Conservation (phyloP, 2,113 vertebrate species). For the Limanda limanda region DNA sequence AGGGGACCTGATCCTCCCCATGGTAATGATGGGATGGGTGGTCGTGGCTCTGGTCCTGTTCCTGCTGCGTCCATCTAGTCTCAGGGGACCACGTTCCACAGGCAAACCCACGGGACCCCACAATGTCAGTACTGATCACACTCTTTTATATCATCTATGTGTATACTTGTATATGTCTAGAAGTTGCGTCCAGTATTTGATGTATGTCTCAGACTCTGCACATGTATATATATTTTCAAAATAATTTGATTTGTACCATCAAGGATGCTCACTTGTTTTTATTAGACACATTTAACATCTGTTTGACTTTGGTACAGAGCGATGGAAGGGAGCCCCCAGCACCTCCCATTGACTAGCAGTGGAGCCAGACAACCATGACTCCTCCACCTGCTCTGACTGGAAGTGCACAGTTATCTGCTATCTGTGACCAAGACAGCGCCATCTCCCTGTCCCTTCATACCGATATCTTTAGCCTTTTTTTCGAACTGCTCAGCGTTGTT, state of each 20-base stretch:
- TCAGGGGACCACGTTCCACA: conserved; percentile 84
- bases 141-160: neutral
- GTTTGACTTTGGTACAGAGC: conserved; percentile 54
- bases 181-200: neutral
- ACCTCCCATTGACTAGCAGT: conserved; percentile 91
- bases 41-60: conserved; percentile 91
- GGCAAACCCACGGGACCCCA: conserved; percentile 87
- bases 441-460: conserved; percentile 39
- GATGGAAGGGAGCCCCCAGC: conserved; percentile 90
- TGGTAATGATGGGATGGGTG: conserved; percentile 95
- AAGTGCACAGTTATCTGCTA: conserved; percentile 32
- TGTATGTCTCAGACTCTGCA: neutral
- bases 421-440: conserved; percentile 49
- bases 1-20: conserved; percentile 86
- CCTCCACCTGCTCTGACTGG: conserved; percentile 33
- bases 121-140: conserved; percentile 83
- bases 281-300: neutral
- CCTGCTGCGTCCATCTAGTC: conserved; percentile 89
- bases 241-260: neutral
- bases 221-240: neutral
- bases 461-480: conserved; percentile 27
- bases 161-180: neutral
- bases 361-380: conserved; percentile 48
- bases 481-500: neutral
- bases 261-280: neutral